These are phyloP conservation scores for Melinaea marsaeus DNA, from an alignment of 2,888 invertebrate genomes.

Conservation along the genomic window DNA sequence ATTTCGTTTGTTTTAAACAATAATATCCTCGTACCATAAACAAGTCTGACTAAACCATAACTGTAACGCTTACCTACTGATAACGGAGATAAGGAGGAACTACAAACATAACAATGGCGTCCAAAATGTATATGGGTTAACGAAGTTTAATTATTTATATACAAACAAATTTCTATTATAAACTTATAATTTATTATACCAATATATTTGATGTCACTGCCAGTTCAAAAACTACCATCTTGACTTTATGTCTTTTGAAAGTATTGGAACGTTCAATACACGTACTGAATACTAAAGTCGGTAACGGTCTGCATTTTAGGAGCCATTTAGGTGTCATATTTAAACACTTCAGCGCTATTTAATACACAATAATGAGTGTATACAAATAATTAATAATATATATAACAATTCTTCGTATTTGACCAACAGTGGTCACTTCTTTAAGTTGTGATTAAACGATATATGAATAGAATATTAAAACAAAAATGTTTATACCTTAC, in stretches of 20 bases:
- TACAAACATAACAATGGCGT: neutral
- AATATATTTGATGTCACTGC: neutral
- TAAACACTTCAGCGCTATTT: too few species aligned
- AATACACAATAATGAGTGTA: too few species aligned
- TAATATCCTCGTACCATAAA: neutral
- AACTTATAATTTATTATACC: too few species aligned
- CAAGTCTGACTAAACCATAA: neutral
- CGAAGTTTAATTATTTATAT: too few species aligned
- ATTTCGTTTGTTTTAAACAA: too few species aligned
- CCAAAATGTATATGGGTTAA: neutral
- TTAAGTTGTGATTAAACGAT: too few species aligned
- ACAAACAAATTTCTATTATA: too few species aligned
- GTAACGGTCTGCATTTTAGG: constrained; percentile 22
- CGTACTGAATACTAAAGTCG: constrained; percentile 29
- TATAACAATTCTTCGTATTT: too few species aligned
- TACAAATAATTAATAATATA: too few species aligned
- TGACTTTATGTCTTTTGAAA: constrained; percentile 20
- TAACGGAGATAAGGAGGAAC: neutral
- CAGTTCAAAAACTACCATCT: constrained; percentile 10
- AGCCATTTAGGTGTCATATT: neutral
- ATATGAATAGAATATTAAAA: too few species aligned
- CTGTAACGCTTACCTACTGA: neutral
- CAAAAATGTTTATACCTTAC: too few species aligned
- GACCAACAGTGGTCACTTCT: too few species aligned
- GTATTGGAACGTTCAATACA: constrained; percentile 27